Base-by-base conservation (phyloP, 1,140 invertebrate genomes). In the Gryon sp. region DNA sequence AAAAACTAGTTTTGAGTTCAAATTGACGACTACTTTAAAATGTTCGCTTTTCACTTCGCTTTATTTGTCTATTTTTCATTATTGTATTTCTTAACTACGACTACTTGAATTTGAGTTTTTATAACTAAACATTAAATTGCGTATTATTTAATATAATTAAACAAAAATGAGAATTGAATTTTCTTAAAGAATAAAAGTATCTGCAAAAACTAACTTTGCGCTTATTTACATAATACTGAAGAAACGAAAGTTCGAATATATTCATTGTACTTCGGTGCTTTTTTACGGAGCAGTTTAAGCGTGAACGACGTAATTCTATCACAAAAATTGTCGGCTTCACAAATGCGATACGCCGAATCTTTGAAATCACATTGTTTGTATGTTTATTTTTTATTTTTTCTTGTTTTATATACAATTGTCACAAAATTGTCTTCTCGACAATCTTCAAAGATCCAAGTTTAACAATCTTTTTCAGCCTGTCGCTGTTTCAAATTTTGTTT, bases 261-360 rank as follows among this genome's bases (percentile, higher is more conserved):
- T 50, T n/a, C 55, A 68, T 75, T 75, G 62, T 75, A 75, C 72
- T 75, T 75, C 40, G 63, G 62, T 59, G 72, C 55, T 75, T 68
- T 1, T 28, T 60, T 68, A 68, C 34, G 26, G 48, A 66, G 46
- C 48, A 63, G 9, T 41, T 75, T 60, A 68, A 68, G 63, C 63
- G 43, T 74, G 53, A 59, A 74, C 16, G 70, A 74, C 34, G 45
- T 59, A 62, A 75, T 55, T 48, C 72, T 75, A 68, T 75, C 72
- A 75, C 62, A 68, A 62, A 60, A 62, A 68, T 60, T n/a, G n/a
- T n/a, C n/a, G n/a, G 52, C 46, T 60, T 46, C 2, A 12, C n/a
- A n/a, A n/a, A n/a, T n/a, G 24, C 40, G 26, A 11, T 22, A 24
- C 46, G 32, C 24, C 19, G n/a, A n/a, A n/a, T 24, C 2, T 38